Evolutionary conservation across 2,797 vertebrate species (phyloP).

Genomic region (Lemur catta): DNA sequence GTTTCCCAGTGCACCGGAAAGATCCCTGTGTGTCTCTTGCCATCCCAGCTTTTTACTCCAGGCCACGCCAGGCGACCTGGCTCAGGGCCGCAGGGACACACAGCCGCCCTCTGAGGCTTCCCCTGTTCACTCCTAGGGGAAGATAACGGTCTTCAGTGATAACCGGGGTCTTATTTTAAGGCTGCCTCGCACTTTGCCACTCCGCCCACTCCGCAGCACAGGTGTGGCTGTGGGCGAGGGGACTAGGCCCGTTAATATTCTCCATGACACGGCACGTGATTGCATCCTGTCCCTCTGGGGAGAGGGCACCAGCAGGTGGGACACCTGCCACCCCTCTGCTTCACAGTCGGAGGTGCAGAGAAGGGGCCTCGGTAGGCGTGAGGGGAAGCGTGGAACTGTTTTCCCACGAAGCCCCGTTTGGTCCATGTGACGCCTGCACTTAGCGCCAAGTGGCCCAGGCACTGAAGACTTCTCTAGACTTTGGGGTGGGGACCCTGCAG

Average conservation of each 20-base stretch:
- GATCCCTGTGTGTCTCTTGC: neutral
- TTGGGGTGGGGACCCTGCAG: no score
- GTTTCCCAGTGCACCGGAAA: neutral
- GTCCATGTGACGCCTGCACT: constrained; percentile 32
- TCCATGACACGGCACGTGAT: neutral
- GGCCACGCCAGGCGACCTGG: neutral
- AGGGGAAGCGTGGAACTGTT: neutral
- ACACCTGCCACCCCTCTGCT: neutral
- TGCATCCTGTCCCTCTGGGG: neutral
- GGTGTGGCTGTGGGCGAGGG: neutral
- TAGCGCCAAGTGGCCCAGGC: constrained; percentile 76
- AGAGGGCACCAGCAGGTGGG: neutral
- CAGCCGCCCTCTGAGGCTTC: neutral
- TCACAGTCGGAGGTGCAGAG: neutral
- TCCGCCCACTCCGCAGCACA: neutral
- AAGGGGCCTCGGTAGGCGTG: neutral
- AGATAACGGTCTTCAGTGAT: neutral
- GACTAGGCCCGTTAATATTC: neutral
- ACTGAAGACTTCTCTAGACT: constrained; percentile 39
- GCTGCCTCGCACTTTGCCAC: neutral
- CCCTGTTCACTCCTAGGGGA: neutral
- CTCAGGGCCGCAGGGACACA: neutral
- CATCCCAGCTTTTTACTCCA: neutral
- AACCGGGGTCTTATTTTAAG: neutral
- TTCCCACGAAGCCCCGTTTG: neutral